A percentile compares a stretch with the other conserved stretches of the same genome.
These are phyloP conservation scores for Cygnus atratus DNA, from an alignment of 2,113 vertebrate genomes.

Conservation along the genomic window DNA sequence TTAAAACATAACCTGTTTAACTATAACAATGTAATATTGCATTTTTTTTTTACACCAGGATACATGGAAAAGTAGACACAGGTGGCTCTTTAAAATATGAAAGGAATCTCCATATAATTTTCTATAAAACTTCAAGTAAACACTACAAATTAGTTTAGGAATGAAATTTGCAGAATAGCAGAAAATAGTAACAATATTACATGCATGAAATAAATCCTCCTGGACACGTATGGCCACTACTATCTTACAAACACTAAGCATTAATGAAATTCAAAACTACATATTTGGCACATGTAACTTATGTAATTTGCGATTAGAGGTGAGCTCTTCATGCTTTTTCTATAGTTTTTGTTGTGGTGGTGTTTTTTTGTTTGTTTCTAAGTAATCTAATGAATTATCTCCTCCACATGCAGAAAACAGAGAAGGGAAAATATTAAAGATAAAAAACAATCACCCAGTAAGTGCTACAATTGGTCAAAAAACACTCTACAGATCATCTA, in stretches of 20 bases:
- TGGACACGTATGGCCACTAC: fast-evolving
- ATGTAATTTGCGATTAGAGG: neutral
- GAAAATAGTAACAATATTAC: neutral
- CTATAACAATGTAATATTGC: fast-evolving
- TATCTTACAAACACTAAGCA: neutral
- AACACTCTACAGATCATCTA: neutral
- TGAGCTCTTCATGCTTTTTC: neutral
- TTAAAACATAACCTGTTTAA: neutral
- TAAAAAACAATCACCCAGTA: neutral
- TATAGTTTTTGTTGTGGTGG: neutral
- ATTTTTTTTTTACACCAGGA: neutral
- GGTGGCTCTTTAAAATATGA: neutral
- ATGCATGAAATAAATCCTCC: neutral
- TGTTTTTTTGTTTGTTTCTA: neutral
- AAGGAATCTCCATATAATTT: neutral
- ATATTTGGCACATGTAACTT: neutral
- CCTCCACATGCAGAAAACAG: neutral
- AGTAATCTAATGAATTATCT: neutral
- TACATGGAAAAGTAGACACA: neutral
- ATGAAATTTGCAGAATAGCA: neutral
- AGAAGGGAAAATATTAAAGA: neutral
- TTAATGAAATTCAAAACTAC: neutral
- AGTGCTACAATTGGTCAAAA: neutral
- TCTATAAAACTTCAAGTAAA: neutral
- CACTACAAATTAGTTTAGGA: neutral